Evolutionary conservation across 2,888 invertebrate species (phyloP).

Genomic region (Phengaris alcon): DNA sequence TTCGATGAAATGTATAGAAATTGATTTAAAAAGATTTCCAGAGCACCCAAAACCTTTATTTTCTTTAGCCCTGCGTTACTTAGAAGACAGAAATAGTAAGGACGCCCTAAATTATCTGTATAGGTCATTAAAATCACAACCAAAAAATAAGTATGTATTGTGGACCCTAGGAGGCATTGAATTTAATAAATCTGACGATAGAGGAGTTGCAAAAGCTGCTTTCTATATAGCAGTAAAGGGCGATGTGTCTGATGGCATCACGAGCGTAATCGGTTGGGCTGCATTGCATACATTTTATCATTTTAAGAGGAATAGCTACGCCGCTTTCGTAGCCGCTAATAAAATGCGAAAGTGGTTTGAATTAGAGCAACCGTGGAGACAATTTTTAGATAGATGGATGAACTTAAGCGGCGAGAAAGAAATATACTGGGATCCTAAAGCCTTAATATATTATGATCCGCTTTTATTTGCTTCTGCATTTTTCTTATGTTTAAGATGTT

Average conservation of each 20-base stretch:
- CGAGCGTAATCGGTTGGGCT: constrained; percentile 68
- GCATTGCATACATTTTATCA: constrained; percentile 64
- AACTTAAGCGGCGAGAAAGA: constrained; percentile 67
- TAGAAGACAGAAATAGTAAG: constrained; percentile 53
- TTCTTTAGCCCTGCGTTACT: constrained; percentile 55
- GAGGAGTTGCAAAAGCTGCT: constrained; percentile 53
- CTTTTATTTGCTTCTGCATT: constrained; percentile 66
- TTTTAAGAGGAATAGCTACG: constrained; percentile 46
- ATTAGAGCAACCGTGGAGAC: constrained; percentile 58
- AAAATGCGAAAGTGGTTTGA: constrained; percentile 66
- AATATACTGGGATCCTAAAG: constrained; percentile 58
- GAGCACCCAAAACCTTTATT: constrained; percentile 56
- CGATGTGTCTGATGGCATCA: constrained; percentile 60
- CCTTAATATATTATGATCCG: constrained; percentile 52
- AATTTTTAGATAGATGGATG: constrained; percentile 56
- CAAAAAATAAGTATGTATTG: constrained; percentile 59
- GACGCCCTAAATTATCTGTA: constrained; percentile 55
- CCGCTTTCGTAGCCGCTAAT: constrained; percentile 60
- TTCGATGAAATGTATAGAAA: constrained; percentile 50
- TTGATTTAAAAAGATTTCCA: constrained; percentile 47
- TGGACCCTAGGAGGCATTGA: constrained; percentile 63
- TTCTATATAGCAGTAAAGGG: constrained; percentile 65
- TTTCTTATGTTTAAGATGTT: constrained; percentile 67
- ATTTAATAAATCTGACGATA: constrained; percentile 52
- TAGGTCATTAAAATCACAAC: constrained; percentile 51